Evolutionary conservation across 1,140 invertebrate genomes (phyloP), one percentile per base, ranked within the genome.

Genomic region (Agrypnia vestita): DNA sequence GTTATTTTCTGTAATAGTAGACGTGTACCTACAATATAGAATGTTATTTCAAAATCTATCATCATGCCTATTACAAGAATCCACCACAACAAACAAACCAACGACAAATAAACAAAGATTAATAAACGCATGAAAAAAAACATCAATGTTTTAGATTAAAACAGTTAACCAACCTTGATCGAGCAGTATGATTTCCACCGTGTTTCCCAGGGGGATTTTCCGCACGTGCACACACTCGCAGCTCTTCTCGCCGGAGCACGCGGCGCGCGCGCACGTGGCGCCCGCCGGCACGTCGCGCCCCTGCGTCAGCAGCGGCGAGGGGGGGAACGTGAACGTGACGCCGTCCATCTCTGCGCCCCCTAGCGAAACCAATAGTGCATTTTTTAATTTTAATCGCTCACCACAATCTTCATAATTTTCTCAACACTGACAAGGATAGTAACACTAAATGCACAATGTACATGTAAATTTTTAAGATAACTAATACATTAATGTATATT

Each of bases 221-320:
- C 93, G 90, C 15, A 94, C 86, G 78, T 94, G 93, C 9, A 93
- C 92, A 84, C 94, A 95, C 81, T 92, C 90, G 83, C 92, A 93
- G 35, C 87, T 84, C 80, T 88, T 86, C 3, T 86, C 85, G 4
- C 83, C 64, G 19, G 90, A 91, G 3, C 87, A 85, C 13, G 86
- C 88, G 3, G 87, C 84, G 4, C 86, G 83, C 64, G 86, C 86
- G 80, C 93, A 94, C 21, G 92, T 84, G 17, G 90, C 86, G 55
- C 88, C 87, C 1, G 88, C 82, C 1, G 90, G 85, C 1, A 93
- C 88, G 79, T 93, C 92, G 13, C 84, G 79, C 0, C 86, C 86
- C 83, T 94, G 93, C 1, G 93, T 93, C 67, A 95, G 86, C 21
- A 94, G 84, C 0, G 94, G 93, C 0, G 93, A 94, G 0, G 93